Evolutionary conservation across 2,888 invertebrate species (phyloP).

Genomic region (Mythimna vitellina): DNA sequence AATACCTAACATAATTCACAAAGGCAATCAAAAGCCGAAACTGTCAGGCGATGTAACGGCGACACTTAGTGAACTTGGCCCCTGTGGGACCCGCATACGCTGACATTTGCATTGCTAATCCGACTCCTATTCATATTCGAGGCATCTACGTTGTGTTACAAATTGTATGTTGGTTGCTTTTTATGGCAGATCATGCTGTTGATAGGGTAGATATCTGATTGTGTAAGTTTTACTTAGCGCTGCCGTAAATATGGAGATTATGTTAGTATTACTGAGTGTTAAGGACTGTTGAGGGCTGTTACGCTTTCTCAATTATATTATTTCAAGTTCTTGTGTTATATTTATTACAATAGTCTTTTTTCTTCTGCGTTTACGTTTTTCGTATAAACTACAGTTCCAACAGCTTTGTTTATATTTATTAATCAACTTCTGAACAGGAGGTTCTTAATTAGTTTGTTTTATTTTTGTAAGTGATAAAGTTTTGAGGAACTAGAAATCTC

Average conservation of each 20-base stretch:
- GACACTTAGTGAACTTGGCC: constrained; percentile 65
- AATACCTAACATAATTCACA: constrained; percentile 64
- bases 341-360: too few species aligned
- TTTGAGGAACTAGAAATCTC: too few species aligned
- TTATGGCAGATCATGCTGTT: constrained; percentile 51
- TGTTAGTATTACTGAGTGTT: constrained; percentile 15
- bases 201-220: constrained; percentile 41
- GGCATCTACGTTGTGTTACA: constrained; percentile 51
- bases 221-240: constrained; percentile 19
- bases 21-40: constrained; percentile 67
- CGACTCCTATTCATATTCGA: constrained; percentile 62
- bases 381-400: too few species aligned
- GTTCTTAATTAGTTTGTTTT: too few species aligned
- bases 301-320: not conserved
- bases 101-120: constrained; percentile 72
- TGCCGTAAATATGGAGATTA: constrained; percentile 16
- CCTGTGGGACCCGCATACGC: constrained; percentile 62
- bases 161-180: constrained; percentile 61
- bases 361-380: too few species aligned
- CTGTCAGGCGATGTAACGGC: constrained; percentile 63
- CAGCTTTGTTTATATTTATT: too few species aligned
- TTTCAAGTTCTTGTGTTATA: too few species aligned
- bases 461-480: too few species aligned
- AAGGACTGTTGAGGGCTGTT: not conserved
- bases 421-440: too few species aligned